Evolutionary conservation across 2,797 vertebrate genomes (phyloP), one percentile per base, ranked within the genome.

Genomic region (Amblyopsis hoosieri): DNA sequence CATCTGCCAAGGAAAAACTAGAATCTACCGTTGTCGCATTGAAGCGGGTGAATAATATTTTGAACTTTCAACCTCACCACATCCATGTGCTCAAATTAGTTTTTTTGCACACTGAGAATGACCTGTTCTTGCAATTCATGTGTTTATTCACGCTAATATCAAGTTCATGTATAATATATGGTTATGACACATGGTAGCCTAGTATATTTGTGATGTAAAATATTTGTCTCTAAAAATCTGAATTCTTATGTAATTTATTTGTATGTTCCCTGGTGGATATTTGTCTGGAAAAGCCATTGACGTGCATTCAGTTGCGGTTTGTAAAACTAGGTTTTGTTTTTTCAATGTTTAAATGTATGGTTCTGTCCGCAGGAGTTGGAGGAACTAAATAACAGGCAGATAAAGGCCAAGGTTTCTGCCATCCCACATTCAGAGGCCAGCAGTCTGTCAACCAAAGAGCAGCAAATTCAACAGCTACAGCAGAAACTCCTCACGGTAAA

Each of bases 391-490:
- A 85, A 87, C 73, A 91, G 95, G 73, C 85, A 97, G 83, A 90
- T 96, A 69, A 94, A 93, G 76, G 91, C 85, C 80, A 96, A 93
- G 85, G 91, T 96, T 82, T 89, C 79, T 33, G 92, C 89, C 59
- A 81, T 91, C 60, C 79, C 78, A 78, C 91, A 76, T 62, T 86
- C 90, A 69, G 92, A 94, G 87, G 89, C 71, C 78, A 78, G 85
- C 64, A 83, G 69, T 83, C 76, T 88, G 45, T 73, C 80, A 78
- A 76, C 86, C 79, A 92, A 87, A 86, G 92, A 95, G 71, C 94
- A 94, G 75, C 86, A 92, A 54, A 59, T 94, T 57, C 91, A 95
- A 85, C 93, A 94, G 76, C 91, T 97, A 71, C 89, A 92, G 46
- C 92, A 94, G 74, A 94, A 87, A 85, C 85, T 97, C 33, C 87